phyloP scores from a whole-genome alignment of 2,797 vertebrate species.

The Pygocentrus nattereri region DNA sequence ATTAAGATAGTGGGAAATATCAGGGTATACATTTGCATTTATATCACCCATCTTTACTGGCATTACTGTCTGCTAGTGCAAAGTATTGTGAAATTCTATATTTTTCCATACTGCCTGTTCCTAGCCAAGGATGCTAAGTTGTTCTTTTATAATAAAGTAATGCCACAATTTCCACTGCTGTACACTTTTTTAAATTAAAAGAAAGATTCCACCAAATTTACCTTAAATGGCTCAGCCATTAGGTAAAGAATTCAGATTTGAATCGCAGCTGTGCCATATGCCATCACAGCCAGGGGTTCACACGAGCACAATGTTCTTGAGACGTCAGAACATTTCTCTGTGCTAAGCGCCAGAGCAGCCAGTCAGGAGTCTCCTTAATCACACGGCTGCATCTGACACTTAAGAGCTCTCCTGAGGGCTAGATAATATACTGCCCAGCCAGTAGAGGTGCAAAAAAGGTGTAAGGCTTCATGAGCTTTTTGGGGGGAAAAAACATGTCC shows the following conservation, averaged over 20 bases:
- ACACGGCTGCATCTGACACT: slow-evolving; percentile 9
- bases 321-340: slow-evolving; percentile 8
- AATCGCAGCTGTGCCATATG: slow-evolving; percentile 22
- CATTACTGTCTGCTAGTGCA: too few species aligned
- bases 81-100: too few species aligned
- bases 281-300: neutral
- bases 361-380: slow-evolving; percentile 16
- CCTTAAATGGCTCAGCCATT: slow-evolving; percentile 15
- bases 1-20: too few species aligned
- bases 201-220: neutral
- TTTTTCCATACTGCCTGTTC: neutral
- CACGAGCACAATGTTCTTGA: neutral
- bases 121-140: neutral
- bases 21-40: too few species aligned
- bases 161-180: neutral
- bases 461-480: neutral
- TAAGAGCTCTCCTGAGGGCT: slow-evolving; percentile 22
- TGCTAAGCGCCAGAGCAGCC: slow-evolving; percentile 8
- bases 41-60: too few species aligned
- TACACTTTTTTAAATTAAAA: neutral
- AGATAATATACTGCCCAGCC: slow-evolving; percentile 13
- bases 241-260: neutral
- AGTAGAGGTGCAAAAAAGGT: neutral
- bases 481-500: neutral
- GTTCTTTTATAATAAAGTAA: too few species aligned